Conservation (phyloP, 1,140 invertebrate species). For the Solen grandis region DNA sequence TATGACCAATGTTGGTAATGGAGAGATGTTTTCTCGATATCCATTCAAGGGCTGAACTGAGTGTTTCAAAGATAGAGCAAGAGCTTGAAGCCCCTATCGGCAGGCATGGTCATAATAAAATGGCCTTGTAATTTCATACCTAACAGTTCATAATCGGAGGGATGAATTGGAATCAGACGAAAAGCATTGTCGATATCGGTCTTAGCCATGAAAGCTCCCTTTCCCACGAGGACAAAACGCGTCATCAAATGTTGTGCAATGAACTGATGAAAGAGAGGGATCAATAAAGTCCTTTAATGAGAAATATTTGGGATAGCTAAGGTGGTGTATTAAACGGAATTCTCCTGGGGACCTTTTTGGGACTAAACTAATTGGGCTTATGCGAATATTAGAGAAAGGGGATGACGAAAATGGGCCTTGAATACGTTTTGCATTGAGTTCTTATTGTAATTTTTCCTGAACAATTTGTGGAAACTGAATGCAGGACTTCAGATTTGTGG, state of each 20-base stretch:
- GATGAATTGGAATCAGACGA: constrained; percentile 16
- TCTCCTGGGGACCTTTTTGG: constrained; percentile 10
- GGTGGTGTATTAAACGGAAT: constrained; percentile 21
- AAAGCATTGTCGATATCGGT: constrained; percentile 17
- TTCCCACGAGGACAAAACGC: not conserved
- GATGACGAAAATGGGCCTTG: not conserved
- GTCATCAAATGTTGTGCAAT: not conserved
- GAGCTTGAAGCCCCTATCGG: constrained; percentile 10
- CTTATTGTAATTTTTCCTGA: not conserved
- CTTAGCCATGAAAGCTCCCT: not conserved
- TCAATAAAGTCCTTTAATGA: constrained; percentile 28
- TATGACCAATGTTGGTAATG: constrained; percentile 4
- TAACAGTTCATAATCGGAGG: not conserved
- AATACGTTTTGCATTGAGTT: not conserved
- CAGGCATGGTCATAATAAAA: not conserved
- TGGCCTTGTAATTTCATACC: constrained; percentile 9
- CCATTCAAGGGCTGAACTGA: constrained; percentile 45
- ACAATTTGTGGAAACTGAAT: not conserved
- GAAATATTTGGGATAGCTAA: not conserved
- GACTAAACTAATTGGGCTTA: constrained; percentile 21
- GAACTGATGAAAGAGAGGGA: not conserved
- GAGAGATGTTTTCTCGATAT: not conserved
- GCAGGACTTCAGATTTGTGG: not conserved
- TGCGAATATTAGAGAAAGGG: not conserved
- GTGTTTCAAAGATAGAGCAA: constrained; percentile 37